Evolutionary conservation across 2,113 vertebrate species (phyloP).

Genomic region (Myocastor coypus): DNA sequence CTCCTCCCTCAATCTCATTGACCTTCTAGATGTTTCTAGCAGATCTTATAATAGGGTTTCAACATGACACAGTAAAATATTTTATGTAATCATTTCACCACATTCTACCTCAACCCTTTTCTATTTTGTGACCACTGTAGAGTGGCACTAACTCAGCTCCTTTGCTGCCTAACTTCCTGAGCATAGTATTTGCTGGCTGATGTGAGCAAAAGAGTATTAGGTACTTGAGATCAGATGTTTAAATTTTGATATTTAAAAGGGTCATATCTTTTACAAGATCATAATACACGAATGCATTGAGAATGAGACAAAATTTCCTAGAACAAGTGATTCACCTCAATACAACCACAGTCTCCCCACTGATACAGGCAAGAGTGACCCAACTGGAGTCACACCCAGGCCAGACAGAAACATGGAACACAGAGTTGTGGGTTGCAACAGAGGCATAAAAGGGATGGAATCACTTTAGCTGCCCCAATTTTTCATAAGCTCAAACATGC

Average conservation of each 20-base stretch:
- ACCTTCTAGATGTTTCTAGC: slow-evolving; percentile 65
- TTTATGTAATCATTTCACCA: neutral
- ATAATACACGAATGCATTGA: neutral
- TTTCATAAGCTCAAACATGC: neutral
- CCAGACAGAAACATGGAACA: neutral
- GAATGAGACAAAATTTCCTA: slow-evolving; percentile 19
- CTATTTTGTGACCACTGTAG: neutral
- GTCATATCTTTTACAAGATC: neutral
- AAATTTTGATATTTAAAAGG: neutral
- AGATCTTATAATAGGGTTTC: slow-evolving; percentile 39
- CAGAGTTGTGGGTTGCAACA: neutral
- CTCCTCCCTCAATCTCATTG: neutral
- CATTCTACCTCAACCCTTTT: slow-evolving; percentile 18
- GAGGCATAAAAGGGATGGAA: neutral
- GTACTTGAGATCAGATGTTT: neutral
- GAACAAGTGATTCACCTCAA: neutral
- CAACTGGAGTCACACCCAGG: neutral
- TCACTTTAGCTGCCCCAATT: neutral
- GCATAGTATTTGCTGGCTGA: neutral
- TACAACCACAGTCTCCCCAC: neutral
- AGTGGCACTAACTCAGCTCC: neutral
- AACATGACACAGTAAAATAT: slow-evolving; percentile 25
- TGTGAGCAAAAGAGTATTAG: slow-evolving; percentile 13
- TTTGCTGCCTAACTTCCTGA: slow-evolving; percentile 16
- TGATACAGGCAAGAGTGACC: neutral